Conservation (phyloP, 2,113 vertebrate species). For the Megaptera novaeangliae region DNA sequence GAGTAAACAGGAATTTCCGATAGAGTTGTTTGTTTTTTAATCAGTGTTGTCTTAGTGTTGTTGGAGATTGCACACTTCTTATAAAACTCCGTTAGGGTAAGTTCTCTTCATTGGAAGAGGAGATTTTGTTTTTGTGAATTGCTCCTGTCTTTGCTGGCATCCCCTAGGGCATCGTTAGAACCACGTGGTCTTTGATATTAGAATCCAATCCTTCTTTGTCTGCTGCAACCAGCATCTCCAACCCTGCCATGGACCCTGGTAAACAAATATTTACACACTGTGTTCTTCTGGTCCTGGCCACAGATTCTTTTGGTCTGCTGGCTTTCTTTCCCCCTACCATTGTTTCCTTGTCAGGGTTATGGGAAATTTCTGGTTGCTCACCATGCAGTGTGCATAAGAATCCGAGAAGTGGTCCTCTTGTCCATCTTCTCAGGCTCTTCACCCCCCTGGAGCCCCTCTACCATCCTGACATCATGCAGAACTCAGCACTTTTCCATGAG, state of each 20-base stretch:
- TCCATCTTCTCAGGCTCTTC: not conserved
- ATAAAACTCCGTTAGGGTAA: not conserved
- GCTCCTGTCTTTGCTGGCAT: not conserved
- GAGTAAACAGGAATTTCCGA: not conserved
- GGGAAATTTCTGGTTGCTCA: not conserved
- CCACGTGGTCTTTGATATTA: not conserved
- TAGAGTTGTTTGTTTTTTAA: not conserved
- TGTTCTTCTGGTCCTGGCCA: not conserved
- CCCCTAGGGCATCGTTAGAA: not conserved
- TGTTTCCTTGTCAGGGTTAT: not conserved
- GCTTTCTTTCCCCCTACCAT: not conserved
- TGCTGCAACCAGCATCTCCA: not conserved
- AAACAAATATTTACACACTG: not conserved
- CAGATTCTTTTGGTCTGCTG: not conserved
- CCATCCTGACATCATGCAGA: too few relatives aligned
- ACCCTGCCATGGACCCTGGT: not conserved
- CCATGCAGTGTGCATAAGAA: not conserved
- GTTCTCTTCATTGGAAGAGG: not conserved
- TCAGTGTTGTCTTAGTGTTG: not conserved
- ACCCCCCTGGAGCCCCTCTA: not conserved
- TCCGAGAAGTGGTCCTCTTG: not conserved
- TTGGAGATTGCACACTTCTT: not conserved
- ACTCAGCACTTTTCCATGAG: not conserved
- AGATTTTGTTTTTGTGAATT: not conserved
- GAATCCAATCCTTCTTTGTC: not conserved